Conservation (phyloP, 92 coral and sea anemone species). For the Zoanthus gigantus region DNA sequence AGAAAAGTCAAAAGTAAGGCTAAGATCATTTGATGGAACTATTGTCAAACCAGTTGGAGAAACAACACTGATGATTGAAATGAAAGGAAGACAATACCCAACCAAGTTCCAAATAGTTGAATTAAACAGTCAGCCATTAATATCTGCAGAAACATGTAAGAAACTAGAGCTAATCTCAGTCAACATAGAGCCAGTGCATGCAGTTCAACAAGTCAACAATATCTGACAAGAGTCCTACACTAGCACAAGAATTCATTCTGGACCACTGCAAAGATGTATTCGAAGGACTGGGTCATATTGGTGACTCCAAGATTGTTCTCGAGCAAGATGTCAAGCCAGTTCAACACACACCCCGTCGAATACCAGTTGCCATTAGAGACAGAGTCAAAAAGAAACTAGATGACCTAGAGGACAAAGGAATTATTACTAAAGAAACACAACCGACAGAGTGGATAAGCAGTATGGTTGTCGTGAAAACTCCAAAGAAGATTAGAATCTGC, state of each 20-base stretch:
- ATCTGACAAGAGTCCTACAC: neutral
- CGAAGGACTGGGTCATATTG: constrained; percentile 42
- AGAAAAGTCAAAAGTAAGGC: constrained; percentile 11
- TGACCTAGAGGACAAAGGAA: neutral
- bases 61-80: constrained; percentile 22
- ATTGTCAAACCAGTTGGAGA: constrained; percentile 6
- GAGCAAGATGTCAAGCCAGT: constrained; percentile 25
- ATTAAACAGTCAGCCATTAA: constrained; percentile 26
- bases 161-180: neutral
- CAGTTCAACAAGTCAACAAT: neutral
- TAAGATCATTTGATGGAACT: neutral
- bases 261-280: constrained; percentile 35
- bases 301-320: constrained; percentile 19
- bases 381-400: constrained; percentile 23
- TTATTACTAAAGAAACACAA: neutral
- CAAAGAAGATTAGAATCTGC: constrained; percentile 45
- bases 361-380: constrained; percentile 17
- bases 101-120: constrained; percentile 30
- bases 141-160: constrained; percentile 38
- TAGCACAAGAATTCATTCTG: constrained; percentile 22
- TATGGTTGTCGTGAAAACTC: constrained; percentile 18
- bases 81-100: constrained; percentile 10
- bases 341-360: neutral
- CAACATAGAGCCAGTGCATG: constrained; percentile 19
- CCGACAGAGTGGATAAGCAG: neutral